Conservation (phyloP, 2,113 vertebrate genomes). For the Glaucomys volans region DNA sequence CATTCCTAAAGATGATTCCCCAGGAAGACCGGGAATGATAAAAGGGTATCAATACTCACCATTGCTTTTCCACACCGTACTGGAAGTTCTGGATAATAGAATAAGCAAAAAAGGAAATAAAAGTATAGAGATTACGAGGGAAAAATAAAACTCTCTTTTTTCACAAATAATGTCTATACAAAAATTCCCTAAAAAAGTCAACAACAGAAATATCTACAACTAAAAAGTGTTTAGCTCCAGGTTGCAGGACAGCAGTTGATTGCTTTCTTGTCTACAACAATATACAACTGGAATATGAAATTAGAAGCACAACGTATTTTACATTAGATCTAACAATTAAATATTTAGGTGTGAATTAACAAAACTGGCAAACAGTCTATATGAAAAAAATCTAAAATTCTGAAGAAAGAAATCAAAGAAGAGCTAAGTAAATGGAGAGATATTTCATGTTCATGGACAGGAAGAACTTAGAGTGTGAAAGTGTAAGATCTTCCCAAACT, state of each 20-base stretch:
- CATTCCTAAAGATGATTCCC: not conserved
- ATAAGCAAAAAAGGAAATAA: not conserved
- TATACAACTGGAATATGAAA: not conserved
- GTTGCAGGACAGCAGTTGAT: not conserved
- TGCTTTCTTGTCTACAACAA: not conserved
- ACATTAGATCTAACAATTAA: not conserved
- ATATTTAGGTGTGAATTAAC: not conserved
- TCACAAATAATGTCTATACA: not conserved
- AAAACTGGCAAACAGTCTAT: not conserved
- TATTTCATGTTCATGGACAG: not conserved
- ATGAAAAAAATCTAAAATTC: not conserved
- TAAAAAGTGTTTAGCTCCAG: not conserved
- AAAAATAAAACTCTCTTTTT: not conserved
- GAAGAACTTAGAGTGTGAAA: not conserved
- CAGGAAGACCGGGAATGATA: not conserved
- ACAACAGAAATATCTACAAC: not conserved
- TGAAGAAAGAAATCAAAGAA: not conserved
- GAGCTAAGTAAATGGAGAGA: not conserved
- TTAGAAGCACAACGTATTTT: not conserved
- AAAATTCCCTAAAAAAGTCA: not conserved
- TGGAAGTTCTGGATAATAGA: not conserved
- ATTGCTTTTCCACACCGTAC: not conserved
- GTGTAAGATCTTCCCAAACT: not conserved
- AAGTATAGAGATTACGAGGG: no score
- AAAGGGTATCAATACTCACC: not conserved